These are phyloP conservation scores for Alentia gelatinosa DNA, from an alignment of 2,888 invertebrate species.

Conservation along the genomic window DNA sequence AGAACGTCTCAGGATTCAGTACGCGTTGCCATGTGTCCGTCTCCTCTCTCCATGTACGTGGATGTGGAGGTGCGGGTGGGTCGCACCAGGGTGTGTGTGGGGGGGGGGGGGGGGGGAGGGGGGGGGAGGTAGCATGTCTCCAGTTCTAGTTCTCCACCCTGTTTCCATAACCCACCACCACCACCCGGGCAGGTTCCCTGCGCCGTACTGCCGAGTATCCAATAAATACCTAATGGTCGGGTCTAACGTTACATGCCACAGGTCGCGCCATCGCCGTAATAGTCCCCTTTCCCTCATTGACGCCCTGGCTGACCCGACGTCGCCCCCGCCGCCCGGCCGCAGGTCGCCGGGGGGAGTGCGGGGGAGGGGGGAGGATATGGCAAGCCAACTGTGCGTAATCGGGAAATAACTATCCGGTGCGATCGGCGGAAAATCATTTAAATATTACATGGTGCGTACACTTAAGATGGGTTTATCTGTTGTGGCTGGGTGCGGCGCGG, in stretches of 20 bases:
- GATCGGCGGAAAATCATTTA: background rate
- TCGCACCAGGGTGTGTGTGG: background rate
- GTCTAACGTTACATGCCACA: constrained; percentile 5
- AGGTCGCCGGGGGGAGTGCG: too few species aligned
- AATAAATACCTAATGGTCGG: background rate
- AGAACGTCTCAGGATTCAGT: too few species aligned
- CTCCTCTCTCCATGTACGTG: too few species aligned
- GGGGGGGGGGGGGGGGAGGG: constrained; percentile 9
- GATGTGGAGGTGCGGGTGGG: too few species aligned
- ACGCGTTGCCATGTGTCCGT: too few species aligned
- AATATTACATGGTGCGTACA: constrained; percentile 33
- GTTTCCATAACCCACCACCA: background rate
- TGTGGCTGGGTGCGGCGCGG: constrained; percentile 12
- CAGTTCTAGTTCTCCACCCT: background rate
- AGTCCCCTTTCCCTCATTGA: background rate
- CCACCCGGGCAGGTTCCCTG: too few species aligned
- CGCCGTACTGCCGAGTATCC: too few species aligned
- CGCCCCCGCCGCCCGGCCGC: background rate
- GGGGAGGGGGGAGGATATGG: too few species aligned
- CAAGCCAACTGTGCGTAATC: constrained; percentile 23
- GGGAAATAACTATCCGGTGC: constrained; percentile 30
- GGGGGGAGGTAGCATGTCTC: background rate
- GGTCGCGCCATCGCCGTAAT: background rate
- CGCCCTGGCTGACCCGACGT: background rate
- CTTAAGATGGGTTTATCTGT: constrained; percentile 45